These are phyloP conservation scores for Drosophila tanythrix DNA, from an alignment of 2,888 invertebrate species.

Conservation along the genomic window DNA sequence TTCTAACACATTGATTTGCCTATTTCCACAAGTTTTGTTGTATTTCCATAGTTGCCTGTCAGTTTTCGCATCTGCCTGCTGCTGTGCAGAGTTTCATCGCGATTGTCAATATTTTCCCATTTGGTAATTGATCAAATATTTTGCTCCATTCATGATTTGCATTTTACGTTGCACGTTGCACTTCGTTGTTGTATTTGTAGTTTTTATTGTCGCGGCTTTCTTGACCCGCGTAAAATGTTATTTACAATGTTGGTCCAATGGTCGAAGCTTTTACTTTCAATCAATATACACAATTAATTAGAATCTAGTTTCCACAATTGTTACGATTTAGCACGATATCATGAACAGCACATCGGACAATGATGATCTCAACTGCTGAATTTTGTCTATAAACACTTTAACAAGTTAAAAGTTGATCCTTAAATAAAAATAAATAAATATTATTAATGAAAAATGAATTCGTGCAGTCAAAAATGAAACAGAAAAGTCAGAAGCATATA, in stretches of 20 bases:
- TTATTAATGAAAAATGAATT: no score
- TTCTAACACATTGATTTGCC: slow-evolving; percentile 26
- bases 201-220: slow-evolving; percentile 33
- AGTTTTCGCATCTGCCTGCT: slow-evolving; percentile 76
- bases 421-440: neutral
- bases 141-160: slow-evolving; percentile 43
- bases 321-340: slow-evolving; percentile 12
- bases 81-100: slow-evolving; percentile 56
- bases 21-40: slow-evolving; percentile 45
- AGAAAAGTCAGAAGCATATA: no score
- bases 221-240: slow-evolving; percentile 40
- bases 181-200: slow-evolving; percentile 6
- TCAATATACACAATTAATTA: slow-evolving; percentile 43
- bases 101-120: slow-evolving; percentile 53
- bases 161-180: slow-evolving; percentile 17
- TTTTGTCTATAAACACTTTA: neutral
- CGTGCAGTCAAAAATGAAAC: no score
- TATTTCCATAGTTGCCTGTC: slow-evolving; percentile 71
- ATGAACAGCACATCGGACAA: slow-evolving; percentile 1
- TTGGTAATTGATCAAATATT: slow-evolving; percentile 69
- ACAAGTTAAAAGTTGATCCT: neutral
- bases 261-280: slow-evolving; percentile 68
- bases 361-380: slow-evolving; percentile 24
- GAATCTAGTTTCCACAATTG: slow-evolving; percentile 15
- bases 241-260: slow-evolving; percentile 15